Percentiles rank a stretch among this genome's conserved stretches.
Evolutionary conservation across 2,113 vertebrate genomes (phyloP).

Genomic region (Catharus fuscescens): DNA sequence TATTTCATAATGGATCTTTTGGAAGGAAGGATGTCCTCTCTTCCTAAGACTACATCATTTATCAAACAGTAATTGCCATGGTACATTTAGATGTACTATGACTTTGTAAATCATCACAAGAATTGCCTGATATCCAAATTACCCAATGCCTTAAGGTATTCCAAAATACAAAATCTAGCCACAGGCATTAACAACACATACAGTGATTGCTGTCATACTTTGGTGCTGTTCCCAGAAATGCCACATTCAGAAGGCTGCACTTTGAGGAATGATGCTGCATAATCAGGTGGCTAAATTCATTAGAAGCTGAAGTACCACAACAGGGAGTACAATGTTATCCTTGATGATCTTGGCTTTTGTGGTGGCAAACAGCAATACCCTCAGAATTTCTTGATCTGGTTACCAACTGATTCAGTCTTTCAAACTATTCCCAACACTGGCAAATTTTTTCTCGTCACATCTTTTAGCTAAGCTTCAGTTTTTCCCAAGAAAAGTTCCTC

Average conservation of each 20-base stretch:
- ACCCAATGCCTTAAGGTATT: background rate
- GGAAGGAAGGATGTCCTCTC: background rate
- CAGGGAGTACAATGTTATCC: background rate
- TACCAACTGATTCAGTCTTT: background rate
- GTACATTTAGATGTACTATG: background rate
- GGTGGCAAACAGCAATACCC: background rate
- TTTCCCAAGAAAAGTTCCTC: background rate
- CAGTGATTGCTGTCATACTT: conserved; percentile 37
- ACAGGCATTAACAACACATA: conserved; percentile 31
- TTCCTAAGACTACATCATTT: background rate
- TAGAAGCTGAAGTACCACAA: background rate
- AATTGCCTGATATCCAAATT: background rate
- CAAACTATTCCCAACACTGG: background rate
- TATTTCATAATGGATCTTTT: background rate
- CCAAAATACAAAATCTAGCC: conserved; percentile 10
- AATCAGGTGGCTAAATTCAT: conserved; percentile 27
- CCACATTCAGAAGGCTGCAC: conserved; percentile 10
- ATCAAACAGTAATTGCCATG: background rate
- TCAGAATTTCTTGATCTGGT: background rate
- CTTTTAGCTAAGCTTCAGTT: background rate
- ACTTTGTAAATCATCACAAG: conserved; percentile 1
- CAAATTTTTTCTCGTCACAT: background rate
- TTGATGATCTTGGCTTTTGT: background rate
- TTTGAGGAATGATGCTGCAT: conserved; percentile 40
- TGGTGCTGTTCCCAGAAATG: conserved; percentile 59